Conservation (phyloP, 2,797 vertebrate species). For the Argentina silus region DNA sequence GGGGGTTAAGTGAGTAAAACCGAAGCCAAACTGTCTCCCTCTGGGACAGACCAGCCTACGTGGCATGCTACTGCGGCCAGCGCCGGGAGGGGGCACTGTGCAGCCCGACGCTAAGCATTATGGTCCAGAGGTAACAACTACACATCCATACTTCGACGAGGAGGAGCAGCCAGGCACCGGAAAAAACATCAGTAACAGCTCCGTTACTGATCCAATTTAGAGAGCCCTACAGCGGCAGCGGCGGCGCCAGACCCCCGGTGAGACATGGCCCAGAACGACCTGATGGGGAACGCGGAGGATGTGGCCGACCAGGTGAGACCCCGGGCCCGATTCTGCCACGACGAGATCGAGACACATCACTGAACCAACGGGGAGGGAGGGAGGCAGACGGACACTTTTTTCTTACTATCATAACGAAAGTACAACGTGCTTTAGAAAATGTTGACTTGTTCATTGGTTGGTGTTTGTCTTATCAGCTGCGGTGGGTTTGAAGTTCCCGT, state of each 20-base stretch:
- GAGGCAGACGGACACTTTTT: neutral
- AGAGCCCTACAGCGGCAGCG: neutral
- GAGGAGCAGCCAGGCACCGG: neutral
- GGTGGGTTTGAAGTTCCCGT: too few species aligned
- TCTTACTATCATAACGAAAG: neutral
- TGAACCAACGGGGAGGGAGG: neutral
- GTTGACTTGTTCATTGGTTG: too few species aligned
- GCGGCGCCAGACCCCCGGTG: neutral
- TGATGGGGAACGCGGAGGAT: conserved; percentile 59
- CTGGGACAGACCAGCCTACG: conserved; percentile 39
- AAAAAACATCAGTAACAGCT: neutral
- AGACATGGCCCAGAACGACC: conserved; percentile 51
- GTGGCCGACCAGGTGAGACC: conserved; percentile 58
- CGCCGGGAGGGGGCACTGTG: conserved; percentile 30
- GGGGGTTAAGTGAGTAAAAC: too few species aligned
- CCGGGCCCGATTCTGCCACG: neutral
- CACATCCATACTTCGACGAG: neutral
- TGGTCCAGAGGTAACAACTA: conserved; percentile 37
- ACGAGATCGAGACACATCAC: neutral
- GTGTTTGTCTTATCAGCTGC: too few species aligned
- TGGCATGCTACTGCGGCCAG: conserved; percentile 29
- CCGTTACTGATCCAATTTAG: neutral
- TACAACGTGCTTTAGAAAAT: neutral
- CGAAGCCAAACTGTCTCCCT: too few species aligned
- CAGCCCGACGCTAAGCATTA: conserved; percentile 37